Evolutionary conservation across 2,113 vertebrate genomes (phyloP), one percentile per base, ranked within the genome.

Genomic region (Sphyrna mokarran): DNA sequence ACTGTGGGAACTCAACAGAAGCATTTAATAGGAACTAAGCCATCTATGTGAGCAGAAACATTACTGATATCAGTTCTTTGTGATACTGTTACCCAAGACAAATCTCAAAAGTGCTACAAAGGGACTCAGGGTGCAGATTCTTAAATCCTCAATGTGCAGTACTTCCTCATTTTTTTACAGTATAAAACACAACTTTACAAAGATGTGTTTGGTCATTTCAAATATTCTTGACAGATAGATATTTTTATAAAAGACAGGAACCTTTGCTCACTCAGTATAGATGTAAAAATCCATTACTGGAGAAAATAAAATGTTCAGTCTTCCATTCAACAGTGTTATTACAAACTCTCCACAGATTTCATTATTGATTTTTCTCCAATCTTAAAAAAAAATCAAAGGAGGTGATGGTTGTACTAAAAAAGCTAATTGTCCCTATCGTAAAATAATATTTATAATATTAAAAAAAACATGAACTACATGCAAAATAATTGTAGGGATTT

Each of bases 291-390:
- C 94, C 69, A 95, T 95, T 95, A 95, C 94, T 95, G 94, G 94
- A 95, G 94, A 95, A 95, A 76, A 95, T 95, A 95, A 95, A 95
- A 95, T 95, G 94, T 95, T 95, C 94, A 95, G 94, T 95, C 94
- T 95, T 95, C 94, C 94, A 95, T 95, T 95, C 94, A 76, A 95
- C 40, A 7, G 94, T 70, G 37, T 95, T 95, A 95, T 95, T 95
- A 72, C 94, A 95, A 95, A 95, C 40, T 95, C 94, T 95, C 94
- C 69, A 54, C 43, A 54, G 94, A 95, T 95, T 95, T 95, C 69
- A 95, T 76, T 95, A 95, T 95, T 95, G 94, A 95, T 95, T 95
- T 95, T 95, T 95, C 40, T 72, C 66, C 91, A 68, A 68, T 8
- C 66, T 29, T 43, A 43, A 33, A 95, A 95, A 66, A 76, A 95